phyloP scores from a whole-genome alignment of 2,113 vertebrate species.

The Phasianus colchicus region DNA sequence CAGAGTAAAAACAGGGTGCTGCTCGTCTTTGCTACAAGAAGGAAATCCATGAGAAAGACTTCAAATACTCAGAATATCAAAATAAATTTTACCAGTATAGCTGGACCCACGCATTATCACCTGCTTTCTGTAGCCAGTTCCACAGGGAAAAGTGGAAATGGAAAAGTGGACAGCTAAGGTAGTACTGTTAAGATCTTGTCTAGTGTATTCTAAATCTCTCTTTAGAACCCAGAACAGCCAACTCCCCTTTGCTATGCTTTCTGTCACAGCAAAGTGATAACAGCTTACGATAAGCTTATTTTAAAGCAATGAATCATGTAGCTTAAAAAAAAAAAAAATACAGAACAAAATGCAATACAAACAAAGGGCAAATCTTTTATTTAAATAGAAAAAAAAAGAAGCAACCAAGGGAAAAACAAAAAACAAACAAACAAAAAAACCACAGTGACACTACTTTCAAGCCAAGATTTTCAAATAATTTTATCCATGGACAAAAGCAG shows the following conservation, averaged over 20 bases:
- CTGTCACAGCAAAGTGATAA: not conserved
- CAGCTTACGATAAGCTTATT: not conserved
- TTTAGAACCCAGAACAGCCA: not conserved
- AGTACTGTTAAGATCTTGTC: not conserved
- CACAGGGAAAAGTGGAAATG: not conserved
- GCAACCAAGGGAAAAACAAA: not conserved
- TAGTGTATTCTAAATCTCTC: not conserved
- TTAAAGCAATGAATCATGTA: fast-evolving
- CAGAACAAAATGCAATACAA: not conserved
- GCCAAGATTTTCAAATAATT: not conserved
- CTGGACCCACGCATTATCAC: not conserved
- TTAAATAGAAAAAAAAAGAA: not conserved
- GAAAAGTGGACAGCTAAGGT: not conserved
- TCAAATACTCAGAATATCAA: not conserved
- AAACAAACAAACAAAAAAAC: too few species aligned
- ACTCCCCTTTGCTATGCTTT: not conserved
- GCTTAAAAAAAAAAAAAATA: not conserved
- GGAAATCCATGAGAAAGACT: not conserved
- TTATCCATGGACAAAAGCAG: not conserved
- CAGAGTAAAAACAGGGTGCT: not conserved
- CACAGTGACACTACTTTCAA: not conserved
- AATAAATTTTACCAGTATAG: not conserved
- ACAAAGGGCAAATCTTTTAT: not conserved
- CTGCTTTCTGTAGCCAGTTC: not conserved
- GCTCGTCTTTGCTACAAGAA: not conserved